A percentile compares a stretch with the other conserved stretches of the same genome.
These are phyloP conservation scores for Mallotus villosus DNA, from an alignment of 2,797 vertebrate species.

Conservation along the genomic window DNA sequence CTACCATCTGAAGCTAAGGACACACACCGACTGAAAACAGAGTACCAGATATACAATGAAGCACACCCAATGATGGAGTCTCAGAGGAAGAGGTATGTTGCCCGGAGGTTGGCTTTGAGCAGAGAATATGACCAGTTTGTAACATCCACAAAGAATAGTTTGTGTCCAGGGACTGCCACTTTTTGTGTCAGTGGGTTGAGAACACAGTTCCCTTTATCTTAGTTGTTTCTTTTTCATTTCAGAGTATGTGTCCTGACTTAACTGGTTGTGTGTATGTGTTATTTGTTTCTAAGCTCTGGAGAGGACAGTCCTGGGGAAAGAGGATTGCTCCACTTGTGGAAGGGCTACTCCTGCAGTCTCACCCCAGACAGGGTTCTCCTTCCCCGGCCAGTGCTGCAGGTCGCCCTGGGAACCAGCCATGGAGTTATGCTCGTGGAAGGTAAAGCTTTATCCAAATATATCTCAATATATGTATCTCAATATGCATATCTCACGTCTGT, in stretches of 20 bases:
- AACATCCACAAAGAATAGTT: conserved; percentile 31
- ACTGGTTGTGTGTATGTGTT: neutral
- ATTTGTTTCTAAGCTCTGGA: conserved; percentile 65
- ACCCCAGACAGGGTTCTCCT: conserved; percentile 84
- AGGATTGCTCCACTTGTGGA: conserved; percentile 89
- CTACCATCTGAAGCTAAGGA: neutral
- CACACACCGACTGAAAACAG: neutral
- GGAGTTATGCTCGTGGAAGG: conserved; percentile 90
- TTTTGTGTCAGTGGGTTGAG: conserved; percentile 31
- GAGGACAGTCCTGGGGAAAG: conserved; percentile 81
- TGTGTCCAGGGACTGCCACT: conserved; percentile 13
- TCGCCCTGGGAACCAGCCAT: conserved; percentile 84
- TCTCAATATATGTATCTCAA: neutral
- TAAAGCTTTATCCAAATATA: conserved; percentile 46
- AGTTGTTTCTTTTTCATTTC: neutral
- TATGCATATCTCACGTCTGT: too few relatives aligned
- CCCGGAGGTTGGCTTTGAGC: neutral
- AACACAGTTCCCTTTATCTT: neutral
- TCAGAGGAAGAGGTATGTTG: conserved; percentile 57
- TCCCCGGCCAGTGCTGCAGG: conserved; percentile 86
- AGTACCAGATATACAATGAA: conserved; percentile 29
- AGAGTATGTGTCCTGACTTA: neutral
- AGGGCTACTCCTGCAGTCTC: conserved; percentile 82
- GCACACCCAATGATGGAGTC: conserved; percentile 53
- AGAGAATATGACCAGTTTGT: conserved; percentile 53